These are phyloP conservation scores for Mesitornis unicolor DNA, from an alignment of 2,113 vertebrate genomes.

Conservation along the genomic window DNA sequence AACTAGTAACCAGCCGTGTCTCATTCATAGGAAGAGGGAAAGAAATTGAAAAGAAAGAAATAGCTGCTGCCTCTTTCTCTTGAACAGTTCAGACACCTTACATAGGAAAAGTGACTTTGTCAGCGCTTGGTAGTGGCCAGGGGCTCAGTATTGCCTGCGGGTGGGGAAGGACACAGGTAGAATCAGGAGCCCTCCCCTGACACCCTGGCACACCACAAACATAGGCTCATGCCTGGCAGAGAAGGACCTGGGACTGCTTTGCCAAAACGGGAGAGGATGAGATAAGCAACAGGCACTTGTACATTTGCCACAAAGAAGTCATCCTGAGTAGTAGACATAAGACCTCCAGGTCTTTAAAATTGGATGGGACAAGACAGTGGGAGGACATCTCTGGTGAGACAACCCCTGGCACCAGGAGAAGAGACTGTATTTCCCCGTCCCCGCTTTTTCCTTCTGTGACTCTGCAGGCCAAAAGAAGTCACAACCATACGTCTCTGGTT, in stretches of 20 bases:
- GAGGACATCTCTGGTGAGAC: not conserved
- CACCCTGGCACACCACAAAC: not conserved
- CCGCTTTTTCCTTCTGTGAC: not conserved
- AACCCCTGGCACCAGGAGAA: not conserved
- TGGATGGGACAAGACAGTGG: not conserved
- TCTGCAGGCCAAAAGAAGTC: not conserved
- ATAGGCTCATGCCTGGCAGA: rapidly evolving
- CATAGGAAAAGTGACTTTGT: not conserved
- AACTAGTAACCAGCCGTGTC: not conserved
- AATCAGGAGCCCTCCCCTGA: not conserved
- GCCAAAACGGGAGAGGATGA: not conserved
- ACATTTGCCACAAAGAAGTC: not conserved
- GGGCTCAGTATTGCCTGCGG: not conserved
- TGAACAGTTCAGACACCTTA: not conserved
- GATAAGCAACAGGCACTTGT: rapidly evolving
- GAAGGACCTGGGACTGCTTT: not conserved
- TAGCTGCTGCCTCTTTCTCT: not conserved
- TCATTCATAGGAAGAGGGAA: not conserved
- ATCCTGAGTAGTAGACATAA: not conserved
- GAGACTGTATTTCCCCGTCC: not conserved
- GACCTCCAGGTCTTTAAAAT: not conserved
- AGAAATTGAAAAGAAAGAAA: not conserved
- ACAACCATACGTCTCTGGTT: not conserved
- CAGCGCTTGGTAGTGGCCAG: not conserved
- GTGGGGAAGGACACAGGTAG: not conserved